A percentile compares a stretch with the other conserved stretches of the same genome.
Conservation (phyloP, 2,797 vertebrate species). For the Phrynocephalus forsythii region DNA sequence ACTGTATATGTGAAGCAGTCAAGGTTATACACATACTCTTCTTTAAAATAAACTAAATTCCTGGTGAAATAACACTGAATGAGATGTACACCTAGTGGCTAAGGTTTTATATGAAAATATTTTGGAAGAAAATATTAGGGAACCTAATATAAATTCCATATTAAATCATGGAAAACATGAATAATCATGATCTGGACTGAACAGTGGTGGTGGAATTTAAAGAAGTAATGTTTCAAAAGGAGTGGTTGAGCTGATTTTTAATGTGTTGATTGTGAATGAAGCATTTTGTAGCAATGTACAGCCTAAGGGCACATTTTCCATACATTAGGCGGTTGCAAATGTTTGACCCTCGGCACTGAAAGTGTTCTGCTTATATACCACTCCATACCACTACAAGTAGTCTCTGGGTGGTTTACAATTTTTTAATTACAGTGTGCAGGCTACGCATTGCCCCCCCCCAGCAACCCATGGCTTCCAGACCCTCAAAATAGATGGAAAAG, state of each 20-base stretch:
- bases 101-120: not conserved
- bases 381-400: too few species aligned
- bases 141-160: too few species aligned
- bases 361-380: too few species aligned
- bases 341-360: too few species aligned
- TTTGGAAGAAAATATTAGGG: not conserved
- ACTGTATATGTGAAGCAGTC: not conserved
- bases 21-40: not conserved
- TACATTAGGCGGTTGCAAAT: too few species aligned
- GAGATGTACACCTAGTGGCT: not conserved
- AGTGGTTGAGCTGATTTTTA: not conserved
- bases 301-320: too few species aligned
- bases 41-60: not conserved
- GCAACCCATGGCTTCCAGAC: too few species aligned
- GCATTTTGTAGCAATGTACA: constrained; percentile 46
- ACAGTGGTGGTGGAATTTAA: not conserved
- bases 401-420: too few species aligned
- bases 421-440: too few species aligned
- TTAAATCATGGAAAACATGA: not conserved
- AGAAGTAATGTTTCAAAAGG: not conserved
- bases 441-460: too few species aligned
- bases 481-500: too few species aligned
- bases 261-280: not conserved
- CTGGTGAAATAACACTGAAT: not conserved
- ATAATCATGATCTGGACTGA: not conserved